A percentile compares a stretch with the other conserved stretches of the same genome.
These are phyloP conservation scores for Phataginus tricuspis DNA, from an alignment of 2,797 vertebrate genomes.

Conservation along the genomic window DNA sequence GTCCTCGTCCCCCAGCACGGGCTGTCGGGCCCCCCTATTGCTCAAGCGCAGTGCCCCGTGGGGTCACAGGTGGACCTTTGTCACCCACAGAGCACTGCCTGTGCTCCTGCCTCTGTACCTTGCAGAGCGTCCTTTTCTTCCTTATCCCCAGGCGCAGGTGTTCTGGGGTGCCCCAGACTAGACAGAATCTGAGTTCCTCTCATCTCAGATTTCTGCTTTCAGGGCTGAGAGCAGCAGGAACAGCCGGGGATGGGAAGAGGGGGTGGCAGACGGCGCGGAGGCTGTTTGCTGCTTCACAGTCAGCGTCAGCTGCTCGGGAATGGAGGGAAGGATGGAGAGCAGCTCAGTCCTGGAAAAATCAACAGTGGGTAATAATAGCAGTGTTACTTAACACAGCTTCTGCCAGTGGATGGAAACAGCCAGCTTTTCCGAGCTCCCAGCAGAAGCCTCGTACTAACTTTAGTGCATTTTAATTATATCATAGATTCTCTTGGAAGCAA, in stretches of 20 bases:
- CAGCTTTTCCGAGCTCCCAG: background rate
- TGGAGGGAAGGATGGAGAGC: background rate
- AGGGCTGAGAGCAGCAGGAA: background rate
- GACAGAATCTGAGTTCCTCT: background rate
- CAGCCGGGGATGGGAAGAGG: fast-evolving
- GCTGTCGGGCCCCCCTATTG: background rate
- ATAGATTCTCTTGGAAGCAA: slow-evolving; percentile 43
- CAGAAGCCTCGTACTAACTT: slow-evolving; percentile 33
- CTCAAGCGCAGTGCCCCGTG: background rate
- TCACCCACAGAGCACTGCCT: background rate
- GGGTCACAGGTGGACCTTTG: background rate
- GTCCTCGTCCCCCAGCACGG: background rate
- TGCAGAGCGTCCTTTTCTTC: background rate
- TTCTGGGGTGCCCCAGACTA: background rate
- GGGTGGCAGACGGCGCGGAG: background rate
- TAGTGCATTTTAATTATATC: slow-evolving; percentile 27
- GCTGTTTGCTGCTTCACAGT: background rate
- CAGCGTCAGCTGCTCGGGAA: background rate
- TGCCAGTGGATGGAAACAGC: background rate
- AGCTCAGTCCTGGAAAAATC: slow-evolving; percentile 52
- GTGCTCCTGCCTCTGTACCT: background rate
- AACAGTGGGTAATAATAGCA: slow-evolving; percentile 66
- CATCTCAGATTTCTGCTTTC: background rate
- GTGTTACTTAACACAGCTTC: slow-evolving; percentile 31
- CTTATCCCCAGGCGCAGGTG: background rate